Evolutionary conservation across 2,888 invertebrate species (phyloP), one percentile per base, ranked within the genome.

Genomic region (Melanophora roralis): DNA sequence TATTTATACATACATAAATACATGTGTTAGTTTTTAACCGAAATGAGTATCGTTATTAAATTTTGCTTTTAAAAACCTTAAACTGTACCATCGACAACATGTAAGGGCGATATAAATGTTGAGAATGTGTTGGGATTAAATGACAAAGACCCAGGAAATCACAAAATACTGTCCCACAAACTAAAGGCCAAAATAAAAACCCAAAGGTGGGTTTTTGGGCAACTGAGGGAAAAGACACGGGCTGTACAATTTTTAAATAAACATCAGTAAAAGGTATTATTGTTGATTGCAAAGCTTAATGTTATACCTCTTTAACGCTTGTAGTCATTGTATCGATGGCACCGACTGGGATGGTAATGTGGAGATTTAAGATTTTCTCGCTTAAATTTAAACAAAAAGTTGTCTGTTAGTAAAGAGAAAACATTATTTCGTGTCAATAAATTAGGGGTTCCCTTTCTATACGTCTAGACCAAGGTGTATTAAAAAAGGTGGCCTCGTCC

Each of bases 91-190:
- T 72, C 9, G 83, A 80, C 65, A 83, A 53, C 72, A 85, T 78
- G 43, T 79, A 85, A 1, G 85, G 85, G 3, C 84, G 82, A 47
- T 81, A 60, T 12, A 84, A 36, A 68, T 85, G 85, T 32, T 85
- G 78, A n/a, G 82, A 82, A 59, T 85, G 84, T n/a, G 84, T 82
- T 2, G 85, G 85, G 8, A 85, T 82, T 55, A 85, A 68, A 69
- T 85, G 84, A 34, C 85, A 85, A 11, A 85, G 67, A 1, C 83
- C 83, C 14, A 85, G 76, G 8, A 85, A 78, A 51, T 85, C 85
- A 34, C 84, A 85, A 1, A 81, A 60, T 65, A 84, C 83, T 8
- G 85, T 83, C 11, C 81, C 83, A 32, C 85, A 62, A 53, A 85
- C 73, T 36, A 85, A 60, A 2, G 84, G 83, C 85, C 85, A 85